These are phyloP conservation scores for Neolamprologus variostigma DNA, from an alignment of 2,113 vertebrate species.

Conservation along the genomic window DNA sequence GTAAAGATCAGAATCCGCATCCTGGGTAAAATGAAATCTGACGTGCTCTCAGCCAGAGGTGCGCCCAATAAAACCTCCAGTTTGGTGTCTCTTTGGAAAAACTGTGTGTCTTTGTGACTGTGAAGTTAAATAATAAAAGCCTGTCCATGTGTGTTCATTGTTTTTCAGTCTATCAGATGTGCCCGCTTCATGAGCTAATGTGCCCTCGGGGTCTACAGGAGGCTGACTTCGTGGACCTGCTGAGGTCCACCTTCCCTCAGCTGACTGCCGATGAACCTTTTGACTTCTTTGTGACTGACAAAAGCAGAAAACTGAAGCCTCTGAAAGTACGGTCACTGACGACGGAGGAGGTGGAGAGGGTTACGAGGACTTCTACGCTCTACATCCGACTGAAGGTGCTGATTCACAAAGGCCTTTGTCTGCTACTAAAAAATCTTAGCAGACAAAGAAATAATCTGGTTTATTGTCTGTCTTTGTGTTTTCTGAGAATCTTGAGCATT, in stretches of 20 bases:
- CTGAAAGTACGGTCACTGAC: background rate
- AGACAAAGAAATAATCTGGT: background rate
- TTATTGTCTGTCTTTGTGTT: background rate
- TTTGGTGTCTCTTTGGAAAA: background rate
- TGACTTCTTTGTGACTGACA: background rate
- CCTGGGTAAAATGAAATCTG: background rate
- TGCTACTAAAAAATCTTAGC: background rate
- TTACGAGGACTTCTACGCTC: background rate
- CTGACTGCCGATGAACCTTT: background rate
- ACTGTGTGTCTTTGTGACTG: background rate
- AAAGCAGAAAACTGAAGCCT: background rate
- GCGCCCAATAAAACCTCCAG: background rate
- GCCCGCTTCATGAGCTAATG: background rate
- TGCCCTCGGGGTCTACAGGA: background rate
- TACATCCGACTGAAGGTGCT: conserved; percentile 13
- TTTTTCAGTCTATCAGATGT: background rate
- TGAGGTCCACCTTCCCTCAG: conserved; percentile 10
- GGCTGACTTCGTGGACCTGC: background rate
- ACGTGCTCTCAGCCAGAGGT: background rate
- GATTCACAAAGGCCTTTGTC: background rate
- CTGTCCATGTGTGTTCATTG: background rate
- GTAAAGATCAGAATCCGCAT: background rate
- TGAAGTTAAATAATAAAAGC: background rate
- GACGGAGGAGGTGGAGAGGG: background rate
- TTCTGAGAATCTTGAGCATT: background rate